phyloP scores from a whole-genome alignment of 2,888 invertebrate genomes.

The Drosophila peninsularis region DNA sequence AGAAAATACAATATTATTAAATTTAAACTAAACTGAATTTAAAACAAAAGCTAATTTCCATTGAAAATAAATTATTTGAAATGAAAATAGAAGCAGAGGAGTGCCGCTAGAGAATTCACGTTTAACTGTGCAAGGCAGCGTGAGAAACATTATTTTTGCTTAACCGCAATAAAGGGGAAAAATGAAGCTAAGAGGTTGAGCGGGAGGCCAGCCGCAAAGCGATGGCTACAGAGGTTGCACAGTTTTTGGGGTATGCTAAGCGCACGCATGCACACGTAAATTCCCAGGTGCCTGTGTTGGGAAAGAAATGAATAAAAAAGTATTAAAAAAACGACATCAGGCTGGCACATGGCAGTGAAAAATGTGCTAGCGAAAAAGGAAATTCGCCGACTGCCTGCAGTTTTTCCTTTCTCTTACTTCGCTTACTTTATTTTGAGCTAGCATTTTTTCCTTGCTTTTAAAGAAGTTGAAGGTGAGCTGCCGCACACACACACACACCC shows the following conservation, averaged over 20 bases:
- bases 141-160: constrained; percentile 53
- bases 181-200: neutral
- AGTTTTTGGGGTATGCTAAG: constrained; percentile 52
- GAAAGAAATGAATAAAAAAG: constrained; percentile 20
- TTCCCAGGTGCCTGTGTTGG: constrained; percentile 67
- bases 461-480: constrained; percentile 49
- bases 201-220: neutral
- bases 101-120: constrained; percentile 8
- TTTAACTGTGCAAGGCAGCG: neutral
- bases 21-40: neutral
- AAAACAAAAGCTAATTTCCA: neutral
- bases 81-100: neutral
- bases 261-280: constrained; percentile 70
- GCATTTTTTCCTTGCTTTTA: constrained; percentile 28
- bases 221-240: constrained; percentile 4
- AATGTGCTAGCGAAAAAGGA: constrained; percentile 54
- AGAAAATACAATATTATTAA: neutral
- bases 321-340: constrained; percentile 40
- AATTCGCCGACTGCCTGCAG: constrained; percentile 50
- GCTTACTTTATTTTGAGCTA: constrained; percentile 14
- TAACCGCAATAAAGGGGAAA: constrained; percentile 49
- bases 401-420: constrained; percentile 6
- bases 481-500: constrained; percentile 28
- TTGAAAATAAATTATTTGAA: neutral
- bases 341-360: constrained; percentile 70